Conservation (phyloP, 2,797 vertebrate genomes). For the Pipistrellus kuhlii region DNA sequence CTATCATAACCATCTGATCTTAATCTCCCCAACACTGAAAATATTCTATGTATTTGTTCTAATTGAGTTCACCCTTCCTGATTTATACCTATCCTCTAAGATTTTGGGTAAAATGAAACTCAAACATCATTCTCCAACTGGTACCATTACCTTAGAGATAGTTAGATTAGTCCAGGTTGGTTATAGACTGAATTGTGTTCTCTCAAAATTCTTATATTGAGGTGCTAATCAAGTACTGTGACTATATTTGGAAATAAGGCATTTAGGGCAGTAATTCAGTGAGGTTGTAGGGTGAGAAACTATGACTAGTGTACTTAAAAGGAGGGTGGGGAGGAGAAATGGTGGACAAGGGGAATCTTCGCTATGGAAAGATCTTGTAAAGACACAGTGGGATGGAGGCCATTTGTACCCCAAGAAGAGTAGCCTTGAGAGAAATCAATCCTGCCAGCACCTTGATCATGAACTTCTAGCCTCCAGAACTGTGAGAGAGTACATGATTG, state of each 20-base stretch:
- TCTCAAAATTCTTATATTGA: background rate
- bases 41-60: conserved; percentile 3
- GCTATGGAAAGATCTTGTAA: background rate
- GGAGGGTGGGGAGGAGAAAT: background rate
- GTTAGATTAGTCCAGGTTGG: background rate
- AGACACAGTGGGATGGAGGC: background rate
- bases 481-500: background rate
- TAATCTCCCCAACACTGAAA: background rate
- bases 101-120: background rate
- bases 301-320: background rate
- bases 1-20: background rate
- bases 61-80: background rate
- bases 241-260: background rate
- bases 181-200: background rate
- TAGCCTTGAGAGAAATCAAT: background rate
- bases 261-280: background rate
- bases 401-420: background rate
- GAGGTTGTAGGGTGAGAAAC: background rate
- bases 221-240: background rate
- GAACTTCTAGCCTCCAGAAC: background rate
- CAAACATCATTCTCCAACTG: background rate
- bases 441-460: background rate
- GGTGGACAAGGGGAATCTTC: fast-evolving
- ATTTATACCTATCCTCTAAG: background rate
- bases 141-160: background rate